Percentiles rank a stretch among this genome's conserved stretches.
These are phyloP conservation scores for Lucilia sericata DNA, from an alignment of 1,140 invertebrate genomes.

Conservation along the genomic window DNA sequence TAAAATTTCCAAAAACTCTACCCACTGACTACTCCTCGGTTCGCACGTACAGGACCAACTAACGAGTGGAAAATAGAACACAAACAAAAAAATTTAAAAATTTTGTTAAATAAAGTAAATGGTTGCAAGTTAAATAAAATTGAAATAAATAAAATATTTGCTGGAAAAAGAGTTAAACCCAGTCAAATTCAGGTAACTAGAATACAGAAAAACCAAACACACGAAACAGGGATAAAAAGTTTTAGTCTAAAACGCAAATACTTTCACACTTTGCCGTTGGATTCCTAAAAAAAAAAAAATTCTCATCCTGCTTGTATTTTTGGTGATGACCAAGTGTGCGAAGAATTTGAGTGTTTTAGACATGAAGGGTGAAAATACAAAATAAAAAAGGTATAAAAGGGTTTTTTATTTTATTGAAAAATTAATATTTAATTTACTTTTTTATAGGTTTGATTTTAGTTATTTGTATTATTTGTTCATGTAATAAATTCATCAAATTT, in stretches of 20 bases:
- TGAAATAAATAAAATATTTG: conserved; percentile 5
- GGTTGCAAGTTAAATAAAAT: neutral
- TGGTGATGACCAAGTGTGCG: conserved; percentile 22
- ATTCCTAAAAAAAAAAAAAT: no score
- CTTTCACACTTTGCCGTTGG: neutral
- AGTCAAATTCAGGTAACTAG: neutral
- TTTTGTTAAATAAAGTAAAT: neutral
- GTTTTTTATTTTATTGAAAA: neutral
- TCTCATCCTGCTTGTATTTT: neutral
- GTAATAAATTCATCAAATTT: no score
- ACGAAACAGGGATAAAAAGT: no score
- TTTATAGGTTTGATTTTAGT: neutral
- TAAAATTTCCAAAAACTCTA: neutral
- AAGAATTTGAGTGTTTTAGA: conserved; percentile 12
- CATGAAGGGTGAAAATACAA: neutral
- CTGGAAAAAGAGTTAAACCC: neutral
- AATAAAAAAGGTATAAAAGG: neutral
- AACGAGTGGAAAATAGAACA: neutral
- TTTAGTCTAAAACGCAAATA: neutral
- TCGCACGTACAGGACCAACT: neutral
- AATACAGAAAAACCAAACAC: neutral
- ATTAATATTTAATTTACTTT: conserved; percentile 1
- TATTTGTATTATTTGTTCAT: neutral
- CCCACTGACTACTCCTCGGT: neutral
- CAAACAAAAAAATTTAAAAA: neutral